Conservation (phyloP, 2,888 invertebrate species). For the Latheticus oryzae region DNA sequence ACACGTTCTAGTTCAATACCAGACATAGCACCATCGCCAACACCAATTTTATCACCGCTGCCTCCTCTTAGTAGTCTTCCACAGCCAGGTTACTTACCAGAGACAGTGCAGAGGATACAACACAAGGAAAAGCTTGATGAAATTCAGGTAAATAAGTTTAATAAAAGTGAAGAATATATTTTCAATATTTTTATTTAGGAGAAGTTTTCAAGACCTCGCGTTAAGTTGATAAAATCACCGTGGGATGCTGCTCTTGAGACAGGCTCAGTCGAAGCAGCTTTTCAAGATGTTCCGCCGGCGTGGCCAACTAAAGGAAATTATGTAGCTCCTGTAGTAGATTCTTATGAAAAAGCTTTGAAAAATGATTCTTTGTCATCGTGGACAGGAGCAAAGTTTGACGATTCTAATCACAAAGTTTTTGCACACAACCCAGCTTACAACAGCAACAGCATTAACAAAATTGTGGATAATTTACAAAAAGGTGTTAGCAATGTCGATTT, state of each 20-base stretch:
- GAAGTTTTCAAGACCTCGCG: slow-evolving; percentile 69
- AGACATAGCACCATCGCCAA: slow-evolving; percentile 58
- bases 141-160: slow-evolving; percentile 66
- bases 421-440: slow-evolving; percentile 64
- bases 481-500: slow-evolving; percentile 62
- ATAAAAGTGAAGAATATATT: neutral
- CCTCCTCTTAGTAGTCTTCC: slow-evolving; percentile 65
- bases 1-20: slow-evolving; percentile 53
- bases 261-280: slow-evolving; percentile 78
- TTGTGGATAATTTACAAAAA: slow-evolving; percentile 63
- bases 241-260: slow-evolving; percentile 80
- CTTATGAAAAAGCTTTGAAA: slow-evolving; percentile 62
- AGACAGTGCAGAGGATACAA: slow-evolving; percentile 70
- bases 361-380: slow-evolving; percentile 57
- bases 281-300: slow-evolving; percentile 66
- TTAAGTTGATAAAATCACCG: slow-evolving; percentile 74
- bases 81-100: slow-evolving; percentile 69
- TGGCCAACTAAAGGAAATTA: slow-evolving; percentile 60
- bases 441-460: slow-evolving; percentile 63
- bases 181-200: slow-evolving; percentile 67
- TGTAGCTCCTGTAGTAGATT: slow-evolving; percentile 62
- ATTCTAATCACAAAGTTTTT: slow-evolving; percentile 50
- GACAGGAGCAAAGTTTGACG: slow-evolving; percentile 55
- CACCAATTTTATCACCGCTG: slow-evolving; percentile 55
- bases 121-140: slow-evolving; percentile 73